A percentile compares a stretch with the other conserved stretches of the same genome.
These are phyloP conservation scores for Corythoichthys haematopterus DNA, from an alignment of 2,113 vertebrate species.

Conservation along the genomic window DNA sequence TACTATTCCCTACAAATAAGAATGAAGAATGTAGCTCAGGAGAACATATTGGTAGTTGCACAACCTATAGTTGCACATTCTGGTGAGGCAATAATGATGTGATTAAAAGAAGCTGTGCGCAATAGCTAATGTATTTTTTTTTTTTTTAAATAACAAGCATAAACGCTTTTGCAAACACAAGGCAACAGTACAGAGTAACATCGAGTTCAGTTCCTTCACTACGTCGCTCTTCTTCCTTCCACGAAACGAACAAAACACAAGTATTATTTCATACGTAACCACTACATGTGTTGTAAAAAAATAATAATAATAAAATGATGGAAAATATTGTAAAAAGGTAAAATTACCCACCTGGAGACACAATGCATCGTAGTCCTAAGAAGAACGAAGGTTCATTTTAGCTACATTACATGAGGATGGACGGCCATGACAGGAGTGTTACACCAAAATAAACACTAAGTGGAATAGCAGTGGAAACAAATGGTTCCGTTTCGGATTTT, in stretches of 20 bases:
- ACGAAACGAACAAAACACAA: background rate
- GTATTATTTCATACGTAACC: background rate
- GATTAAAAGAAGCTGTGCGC: no score
- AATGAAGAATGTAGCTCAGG: no score
- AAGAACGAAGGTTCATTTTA: background rate
- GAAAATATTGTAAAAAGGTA: no score
- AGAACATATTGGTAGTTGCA: no score
- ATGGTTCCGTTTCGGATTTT: constrained; percentile 19
- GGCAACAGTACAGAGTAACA: background rate
- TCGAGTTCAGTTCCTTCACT: background rate
- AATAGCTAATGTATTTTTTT: background rate
- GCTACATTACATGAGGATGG: no score
- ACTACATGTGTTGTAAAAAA: no score
- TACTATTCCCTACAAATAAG: no score
- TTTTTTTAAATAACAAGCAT: no score
- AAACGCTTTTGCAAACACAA: no score
- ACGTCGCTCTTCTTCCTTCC: background rate
- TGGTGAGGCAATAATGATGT: no score
- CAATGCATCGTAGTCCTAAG: background rate
- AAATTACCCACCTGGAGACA: constrained; percentile 1
- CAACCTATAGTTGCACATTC: no score
- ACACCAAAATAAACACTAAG: constrained; percentile 39
- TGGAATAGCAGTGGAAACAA: background rate
- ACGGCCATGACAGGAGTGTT: constrained; percentile 18
- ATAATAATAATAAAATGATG: no score